Evolutionary conservation across 2,797 vertebrate genomes (phyloP), one percentile per base, ranked within the genome.

Genomic region (Acanthurus tractus): DNA sequence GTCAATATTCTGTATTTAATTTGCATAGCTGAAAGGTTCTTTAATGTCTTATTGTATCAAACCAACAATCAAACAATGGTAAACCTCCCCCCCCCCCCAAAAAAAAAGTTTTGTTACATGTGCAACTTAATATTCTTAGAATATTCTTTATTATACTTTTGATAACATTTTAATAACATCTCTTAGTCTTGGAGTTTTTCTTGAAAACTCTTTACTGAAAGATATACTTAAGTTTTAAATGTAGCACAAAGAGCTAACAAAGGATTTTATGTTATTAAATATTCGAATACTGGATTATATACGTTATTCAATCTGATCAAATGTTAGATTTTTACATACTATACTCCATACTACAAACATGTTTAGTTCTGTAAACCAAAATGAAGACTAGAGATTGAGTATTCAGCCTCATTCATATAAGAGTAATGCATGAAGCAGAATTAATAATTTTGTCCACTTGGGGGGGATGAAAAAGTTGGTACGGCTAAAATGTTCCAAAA

Each of bases 1-100:
- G 87, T 85, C 89, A 93, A 92, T 93, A 93, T 81, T 90, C 83
- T 90, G 87, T 94, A 93, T 95, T 95, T 94, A 93, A 94, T 93
- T 94, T 90, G 93, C 87, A 92, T 89, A 84, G 82, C 82, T 79
- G 75, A 78, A 79, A 86, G 87, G 63, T 88, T 87, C 48, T 63
- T 85, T 86, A 75, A 66, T 74, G 68, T 83, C 74, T 74, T 38
- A 56, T 72, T 83, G 79, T 81, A 17, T 78, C 46, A 81, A 80
- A 74, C 76, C 8, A 78, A 70, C 46, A 45, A 63, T 81, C 64
- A 81, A 77, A 81, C 80, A 77, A 63, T 38, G 42, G 0, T 36
- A 59, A 68, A 78, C 13, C 10, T n/a, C n/a, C n/a, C n/a, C n/a
- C n/a, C n/a, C n/a, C n/a, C n/a, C n/a, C n/a, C n/a, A 34, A 34